A percentile compares a stretch with the other conserved stretches of the same genome.
phyloP scores from a whole-genome alignment of 2,888 invertebrate species.

The Melikaiella ostensackeni region DNA sequence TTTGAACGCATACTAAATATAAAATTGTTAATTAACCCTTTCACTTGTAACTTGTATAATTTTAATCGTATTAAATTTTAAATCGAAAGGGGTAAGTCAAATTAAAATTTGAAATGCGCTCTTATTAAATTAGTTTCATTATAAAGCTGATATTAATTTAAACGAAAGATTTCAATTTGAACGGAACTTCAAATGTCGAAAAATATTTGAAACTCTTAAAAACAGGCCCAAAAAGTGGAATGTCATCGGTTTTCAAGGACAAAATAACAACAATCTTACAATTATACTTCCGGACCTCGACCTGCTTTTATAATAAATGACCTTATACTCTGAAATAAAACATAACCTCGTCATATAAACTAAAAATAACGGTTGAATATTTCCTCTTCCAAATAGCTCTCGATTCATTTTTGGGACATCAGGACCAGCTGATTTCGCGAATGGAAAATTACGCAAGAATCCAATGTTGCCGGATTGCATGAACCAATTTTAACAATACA shows the following conservation, averaged over 20 bases:
- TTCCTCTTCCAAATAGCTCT: not conserved
- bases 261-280: not conserved
- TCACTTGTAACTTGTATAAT: no score
- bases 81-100: no score
- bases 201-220: not conserved
- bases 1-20: no score
- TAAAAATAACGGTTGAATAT: conserved; percentile 19
- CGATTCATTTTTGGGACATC: not conserved
- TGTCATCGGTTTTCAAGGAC: not conserved
- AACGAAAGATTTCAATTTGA: not conserved
- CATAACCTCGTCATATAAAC: not conserved
- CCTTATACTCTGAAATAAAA: not conserved
- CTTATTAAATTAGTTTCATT: no score
- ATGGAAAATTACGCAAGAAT: conserved; percentile 12
- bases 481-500: not conserved
- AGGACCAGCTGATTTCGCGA: conserved; percentile 22
- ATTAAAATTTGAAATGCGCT: no score
- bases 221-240: not conserved
- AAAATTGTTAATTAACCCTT: no score
- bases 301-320: not conserved
- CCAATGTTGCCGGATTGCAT: conserved; percentile 1
- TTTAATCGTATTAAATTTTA: no score
- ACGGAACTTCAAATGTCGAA: not conserved
- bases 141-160: no score
- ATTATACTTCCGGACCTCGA: not conserved